These are phyloP conservation scores for Dipus sagitta DNA, from an alignment of 2,797 vertebrate genomes.

Conservation along the genomic window DNA sequence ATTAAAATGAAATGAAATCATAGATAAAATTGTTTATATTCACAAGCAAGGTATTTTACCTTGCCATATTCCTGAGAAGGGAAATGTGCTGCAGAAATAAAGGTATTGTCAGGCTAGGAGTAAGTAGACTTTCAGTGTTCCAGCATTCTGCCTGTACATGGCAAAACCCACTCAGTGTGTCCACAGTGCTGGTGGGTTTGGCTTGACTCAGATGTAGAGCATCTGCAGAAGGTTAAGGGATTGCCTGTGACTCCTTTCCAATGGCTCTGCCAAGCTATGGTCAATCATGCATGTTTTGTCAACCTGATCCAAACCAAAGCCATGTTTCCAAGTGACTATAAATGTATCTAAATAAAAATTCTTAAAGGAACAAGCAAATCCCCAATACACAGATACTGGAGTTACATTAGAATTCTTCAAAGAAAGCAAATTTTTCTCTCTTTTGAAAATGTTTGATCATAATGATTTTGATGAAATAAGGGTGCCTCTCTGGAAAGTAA, in stretches of 20 bases:
- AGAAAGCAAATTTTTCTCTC: not conserved
- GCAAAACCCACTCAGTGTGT: conserved; percentile 42
- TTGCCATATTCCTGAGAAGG: conserved; percentile 4
- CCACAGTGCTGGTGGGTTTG: conserved; percentile 30
- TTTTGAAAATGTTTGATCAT: conserved; percentile 7
- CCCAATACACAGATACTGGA: not conserved
- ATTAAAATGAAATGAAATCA: conserved; percentile 63
- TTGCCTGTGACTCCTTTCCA: conserved; percentile 2
- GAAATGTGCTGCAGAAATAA: conserved; percentile 35
- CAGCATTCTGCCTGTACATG: not conserved
- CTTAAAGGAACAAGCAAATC: not conserved
- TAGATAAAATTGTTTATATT: conserved; percentile 45
- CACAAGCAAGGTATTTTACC: conserved; percentile 57
- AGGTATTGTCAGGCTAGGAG: conserved; percentile 9
- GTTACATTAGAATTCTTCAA: not conserved
- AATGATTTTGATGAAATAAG: not conserved
- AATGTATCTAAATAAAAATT: conserved; percentile 12
- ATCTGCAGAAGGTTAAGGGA: conserved; percentile 57
- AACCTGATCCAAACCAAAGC: not conserved
- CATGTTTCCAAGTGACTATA: not conserved
- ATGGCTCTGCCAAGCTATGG: not conserved
- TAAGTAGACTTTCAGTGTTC: conserved; percentile 7
- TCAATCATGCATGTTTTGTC: not conserved
- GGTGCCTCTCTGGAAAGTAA: not conserved
- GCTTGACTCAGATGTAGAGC: conserved; percentile 24